Base-by-base conservation (phyloP, 2,888 invertebrate genomes). In the Melangyna quadrimaculata region DNA sequence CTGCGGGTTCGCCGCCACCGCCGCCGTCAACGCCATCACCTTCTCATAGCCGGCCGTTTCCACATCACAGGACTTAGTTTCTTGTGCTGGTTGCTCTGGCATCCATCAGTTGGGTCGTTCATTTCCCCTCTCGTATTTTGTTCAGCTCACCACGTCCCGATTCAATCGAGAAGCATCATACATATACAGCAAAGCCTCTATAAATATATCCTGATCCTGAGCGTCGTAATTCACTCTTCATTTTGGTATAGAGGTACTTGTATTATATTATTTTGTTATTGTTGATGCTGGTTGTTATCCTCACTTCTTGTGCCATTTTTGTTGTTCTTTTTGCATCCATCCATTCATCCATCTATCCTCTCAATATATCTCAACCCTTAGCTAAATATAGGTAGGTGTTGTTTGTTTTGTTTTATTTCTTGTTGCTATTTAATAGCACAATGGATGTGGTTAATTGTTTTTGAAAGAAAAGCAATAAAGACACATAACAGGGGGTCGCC, bases 361-460 rank as follows among this genome's bases (percentile, higher is more conserved):
- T 29, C 8, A 55, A 43, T 57, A 43, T 57, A 32, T 32, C 45
- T 65, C 32, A 43, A 43, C 53, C 61, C 32, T 45, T 45, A 8
- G n/a, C 4, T 12, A 48, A 51, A 32, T 48, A 29, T 35, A 67
- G 73, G 51, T 14, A 27, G 17, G 17, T 63, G 17, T 43, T 27
- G 59, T 67, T 61, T 32, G 57, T 63, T 27, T 29, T 43, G 43
- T 55, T 40, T 63, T 45, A 22, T 6, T 1, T 32, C n/a, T 67
- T 35, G 45, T 29, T 51, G 10, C 43, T 67, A n/a, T 79, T 77
- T 80, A 77, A 73, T 69, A 43, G 69, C 77, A 81, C 80, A 86
- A 81, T 77, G 77, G 80, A 73, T 81, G 81, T 77, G 86, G 86
- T 86, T 80, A 86, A 86, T 80, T 86, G 86, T 86, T 80, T 86